Base-by-base conservation (phyloP, 2,113 vertebrate genomes). In the Carassius gibelio region DNA sequence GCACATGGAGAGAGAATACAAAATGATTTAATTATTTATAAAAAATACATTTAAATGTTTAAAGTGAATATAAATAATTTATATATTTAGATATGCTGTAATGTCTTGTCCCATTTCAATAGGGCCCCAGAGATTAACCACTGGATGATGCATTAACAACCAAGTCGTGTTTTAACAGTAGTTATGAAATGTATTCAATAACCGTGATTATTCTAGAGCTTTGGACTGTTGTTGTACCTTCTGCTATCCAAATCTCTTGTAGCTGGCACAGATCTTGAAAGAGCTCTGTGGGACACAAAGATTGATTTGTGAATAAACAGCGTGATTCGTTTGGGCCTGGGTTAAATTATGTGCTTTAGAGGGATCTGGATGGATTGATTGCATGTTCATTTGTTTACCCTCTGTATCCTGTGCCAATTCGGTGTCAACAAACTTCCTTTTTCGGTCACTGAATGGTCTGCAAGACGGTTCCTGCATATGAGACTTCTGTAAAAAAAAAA, bases 191-290 rank as follows among this genome's bases (percentile, higher is more conserved):
- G 10, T 48, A 48, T 48, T 48, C 45, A 34, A 17, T 23, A 62
- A 42, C 77, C 34, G 17, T 7, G 45, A 48, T 10, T 48, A 48
- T 48, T 48, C 45, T 48, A 48, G 52, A 36, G 74, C 52, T 19
- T 57, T 6, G 42, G 17, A 17, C 52, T n/a, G 48, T 19, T 76
- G 90, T 77, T 80, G 86, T 87, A 94, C 90, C 93, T 97, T 97
- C 96, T 88, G 96, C 96, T 92, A 97, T 94, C 96, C 96, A 97
- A 89, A 96, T 95, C 92, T 97, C 96, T 86, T 97, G 96, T 81
- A 97, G 94, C 91, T 95, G 95, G 92, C 95, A 95, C 87, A 97
- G 95, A 93, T 97, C 96, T 91, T 97, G 96, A 93, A 97, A 97
- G 89, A 97, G 93, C 89, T 97, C 96, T 97, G 93, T 45, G 61